Evolutionary conservation across 2,113 vertebrate genomes (phyloP).

Genomic region (Oryctolagus cuniculus): DNA sequence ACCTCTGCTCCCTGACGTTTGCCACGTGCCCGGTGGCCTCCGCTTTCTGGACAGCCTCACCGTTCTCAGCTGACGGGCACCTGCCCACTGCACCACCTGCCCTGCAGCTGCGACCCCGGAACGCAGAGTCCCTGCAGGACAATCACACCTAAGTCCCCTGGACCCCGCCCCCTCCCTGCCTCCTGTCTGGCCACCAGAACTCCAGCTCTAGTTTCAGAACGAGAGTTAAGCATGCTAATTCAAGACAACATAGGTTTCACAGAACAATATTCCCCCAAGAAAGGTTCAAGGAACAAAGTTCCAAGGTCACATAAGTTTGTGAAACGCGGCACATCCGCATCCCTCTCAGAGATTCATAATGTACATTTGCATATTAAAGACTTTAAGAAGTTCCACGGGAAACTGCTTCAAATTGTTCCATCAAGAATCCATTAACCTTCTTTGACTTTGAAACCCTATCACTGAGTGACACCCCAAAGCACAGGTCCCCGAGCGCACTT

Average conservation of each 20-base stretch:
- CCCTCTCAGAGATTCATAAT: conserved; percentile 53
- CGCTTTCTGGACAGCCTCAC: neutral
- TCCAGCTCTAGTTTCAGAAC: neutral
- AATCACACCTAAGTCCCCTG: neutral
- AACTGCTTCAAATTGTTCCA: conserved; percentile 67
- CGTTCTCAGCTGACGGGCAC: neutral
- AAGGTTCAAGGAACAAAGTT: conserved; percentile 54
- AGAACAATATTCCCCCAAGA: conserved; percentile 44
- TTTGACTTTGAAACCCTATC: conserved; percentile 68
- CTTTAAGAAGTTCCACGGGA: conserved; percentile 69
- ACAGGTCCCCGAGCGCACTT: conserved; percentile 37
- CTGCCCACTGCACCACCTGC: neutral
- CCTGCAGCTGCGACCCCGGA: neutral
- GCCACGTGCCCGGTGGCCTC: neutral
- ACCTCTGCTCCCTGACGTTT: neutral
- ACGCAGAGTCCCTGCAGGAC: neutral
- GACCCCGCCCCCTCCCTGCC: neutral
- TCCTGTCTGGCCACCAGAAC: neutral
- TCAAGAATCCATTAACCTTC: conserved; percentile 58
- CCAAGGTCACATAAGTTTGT: conserved; percentile 70
- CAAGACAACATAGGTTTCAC: conserved; percentile 14
- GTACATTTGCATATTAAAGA: conserved; percentile 74
- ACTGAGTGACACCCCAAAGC: conserved; percentile 53
- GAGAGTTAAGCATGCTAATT: neutral
- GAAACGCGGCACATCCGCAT: conserved; percentile 40